Conservation (phyloP, 2,113 vertebrate genomes). For the Anolis sagrei region DNA sequence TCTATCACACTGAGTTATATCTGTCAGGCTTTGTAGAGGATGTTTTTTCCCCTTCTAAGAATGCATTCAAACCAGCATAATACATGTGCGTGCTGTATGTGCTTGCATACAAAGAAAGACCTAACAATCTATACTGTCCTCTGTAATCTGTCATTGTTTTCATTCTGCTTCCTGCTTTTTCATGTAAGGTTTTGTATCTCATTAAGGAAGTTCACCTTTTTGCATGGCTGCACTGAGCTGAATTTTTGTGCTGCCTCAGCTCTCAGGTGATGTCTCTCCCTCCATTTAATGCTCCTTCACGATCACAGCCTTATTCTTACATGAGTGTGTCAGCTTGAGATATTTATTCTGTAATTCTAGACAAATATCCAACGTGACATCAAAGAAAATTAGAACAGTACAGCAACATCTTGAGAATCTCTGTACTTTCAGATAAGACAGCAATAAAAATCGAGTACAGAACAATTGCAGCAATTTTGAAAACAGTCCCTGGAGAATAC, state of each 20-base stretch:
- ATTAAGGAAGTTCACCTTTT: neutral
- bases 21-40: neutral
- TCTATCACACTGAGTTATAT: conserved; percentile 3
- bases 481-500: neutral
- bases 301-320: neutral
- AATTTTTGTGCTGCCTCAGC: neutral
- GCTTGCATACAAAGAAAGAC: neutral
- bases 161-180: neutral
- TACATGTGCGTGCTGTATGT: no score
- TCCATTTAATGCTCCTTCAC: neutral
- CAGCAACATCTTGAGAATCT: neutral
- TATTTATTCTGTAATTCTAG: neutral
- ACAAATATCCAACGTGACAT: neutral
- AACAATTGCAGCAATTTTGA: neutral
- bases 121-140: neutral
- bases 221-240: neutral
- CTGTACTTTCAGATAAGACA: neutral
- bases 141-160: neutral
- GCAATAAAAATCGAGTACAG: neutral
- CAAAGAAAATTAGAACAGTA: neutral
- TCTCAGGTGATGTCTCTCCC: no score
- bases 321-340: neutral
- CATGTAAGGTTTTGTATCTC: neutral
- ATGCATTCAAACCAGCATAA: neutral
- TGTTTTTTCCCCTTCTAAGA: neutral